Evolutionary conservation across 2,113 vertebrate species (phyloP).

Genomic region (Ammospiza nelsoni): DNA sequence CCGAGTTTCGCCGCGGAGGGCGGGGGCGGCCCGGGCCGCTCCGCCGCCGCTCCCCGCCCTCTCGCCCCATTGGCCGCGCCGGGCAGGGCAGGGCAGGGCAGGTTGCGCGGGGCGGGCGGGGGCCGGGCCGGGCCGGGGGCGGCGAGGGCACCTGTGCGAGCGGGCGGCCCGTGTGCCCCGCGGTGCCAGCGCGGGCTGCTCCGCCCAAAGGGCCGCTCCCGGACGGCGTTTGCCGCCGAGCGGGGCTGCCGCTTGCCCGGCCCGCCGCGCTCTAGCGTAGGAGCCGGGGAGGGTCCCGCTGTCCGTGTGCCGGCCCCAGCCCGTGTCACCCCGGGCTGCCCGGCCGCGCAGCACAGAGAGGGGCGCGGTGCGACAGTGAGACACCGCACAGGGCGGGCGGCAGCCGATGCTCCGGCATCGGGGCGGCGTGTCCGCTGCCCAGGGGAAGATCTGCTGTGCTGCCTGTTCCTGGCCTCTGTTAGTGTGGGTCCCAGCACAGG

Average conservation of each 20-base stretch:
- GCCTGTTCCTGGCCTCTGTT: neutral
- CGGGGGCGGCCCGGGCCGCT: neutral
- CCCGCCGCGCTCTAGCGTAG: rapidly evolving
- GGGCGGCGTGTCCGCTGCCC: rapidly evolving
- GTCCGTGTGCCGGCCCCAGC: neutral
- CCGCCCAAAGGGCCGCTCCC: rapidly evolving
- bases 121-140: neutral
- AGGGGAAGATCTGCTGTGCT: rapidly evolving
- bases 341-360: rapidly evolving
- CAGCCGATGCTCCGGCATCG: rapidly evolving
- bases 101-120: too few relatives aligned
- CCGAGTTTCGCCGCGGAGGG: neutral
- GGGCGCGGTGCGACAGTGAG: neutral
- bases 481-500: neutral
- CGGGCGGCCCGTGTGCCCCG: too few relatives aligned
- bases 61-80: too few relatives aligned
- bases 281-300: too few relatives aligned
- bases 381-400: rapidly evolving
- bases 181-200: too few relatives aligned
- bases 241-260: neutral
- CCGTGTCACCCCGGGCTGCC: neutral
- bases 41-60: too few relatives aligned
- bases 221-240: neutral
- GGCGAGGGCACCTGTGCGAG: neutral
- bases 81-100: too few relatives aligned